Evolutionary conservation across 2,113 vertebrate genomes (phyloP), one percentile per base, ranked within the genome.

Genomic region (Epinephelus cyanopodus): DNA sequence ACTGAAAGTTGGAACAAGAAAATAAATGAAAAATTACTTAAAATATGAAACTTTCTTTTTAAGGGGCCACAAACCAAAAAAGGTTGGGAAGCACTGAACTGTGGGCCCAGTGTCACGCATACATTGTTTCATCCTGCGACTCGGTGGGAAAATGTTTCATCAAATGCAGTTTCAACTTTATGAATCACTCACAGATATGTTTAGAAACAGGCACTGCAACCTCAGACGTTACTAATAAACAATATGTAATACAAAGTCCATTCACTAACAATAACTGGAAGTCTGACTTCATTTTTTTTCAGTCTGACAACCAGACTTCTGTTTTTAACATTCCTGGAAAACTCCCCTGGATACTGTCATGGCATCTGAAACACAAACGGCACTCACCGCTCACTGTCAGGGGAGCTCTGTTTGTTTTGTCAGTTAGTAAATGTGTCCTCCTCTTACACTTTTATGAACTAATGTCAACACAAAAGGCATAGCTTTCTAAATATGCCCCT

Each of bases 371-470:
- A 74, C 25, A 70, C 42, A 75, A 84, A 70, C 29, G 29, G 8
- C 33, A 15, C 54, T 53, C 53, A 57, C n/a, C 9, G 13, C 77
- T 68, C 74, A 11, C 71, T 60, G 39, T 78, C 81, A 69, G 72
- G 18, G 68, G 62, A 45, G 19, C 54, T 56, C 15, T 47, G 81
- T 91, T 89, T 87, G 81, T 85, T 91, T 87, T 76, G 80, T 66
- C 70, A 66, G 82, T 81, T 50, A 17, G 79, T 81, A 83, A 81
- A 87, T 19, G 58, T 65, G 58, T 86, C 75, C 47, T 89, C 48
- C 53, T 74, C 63, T 66, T 29, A 65, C 65, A 62, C 71, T 75
- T 63, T 57, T 83, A 63, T 82, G 64, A 76, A 77, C 82, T 67
- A 87, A 79, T 70, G 76, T 75, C 74, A 85, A 74, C 61, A 85